These are phyloP conservation scores for Periophthalmodon schlosseri DNA, from an alignment of 2,113 vertebrate species.

Conservation along the genomic window DNA sequence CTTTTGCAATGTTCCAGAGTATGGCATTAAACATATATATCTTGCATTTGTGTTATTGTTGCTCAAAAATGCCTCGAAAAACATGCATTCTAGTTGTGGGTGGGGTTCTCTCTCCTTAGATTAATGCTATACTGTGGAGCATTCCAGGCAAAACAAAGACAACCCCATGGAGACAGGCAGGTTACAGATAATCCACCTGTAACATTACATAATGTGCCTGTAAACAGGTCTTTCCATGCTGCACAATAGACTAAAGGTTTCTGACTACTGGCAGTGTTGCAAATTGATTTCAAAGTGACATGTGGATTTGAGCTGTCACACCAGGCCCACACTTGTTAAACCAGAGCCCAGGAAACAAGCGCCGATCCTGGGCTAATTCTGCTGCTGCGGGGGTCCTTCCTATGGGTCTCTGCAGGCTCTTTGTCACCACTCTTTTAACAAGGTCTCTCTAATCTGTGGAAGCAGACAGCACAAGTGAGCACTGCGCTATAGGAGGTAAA, in stretches of 20 bases:
- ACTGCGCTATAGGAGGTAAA: neutral
- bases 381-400: slow-evolving; percentile 30
- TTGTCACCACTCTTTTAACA: slow-evolving; percentile 30
- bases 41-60: too few relatives aligned
- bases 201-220: too few relatives aligned
- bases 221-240: too few relatives aligned
- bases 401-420: slow-evolving; percentile 38
- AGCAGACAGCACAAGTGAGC: neutral
- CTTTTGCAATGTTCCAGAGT: too few relatives aligned
- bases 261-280: neutral
- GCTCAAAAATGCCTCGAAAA: too few relatives aligned
- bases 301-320: slow-evolving; percentile 21
- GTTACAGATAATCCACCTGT: too few relatives aligned
- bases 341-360: slow-evolving; percentile 14
- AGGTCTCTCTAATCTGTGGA: slow-evolving; percentile 14
- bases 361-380: slow-evolving; percentile 29
- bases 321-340: slow-evolving; percentile 18
- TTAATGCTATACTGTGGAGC: too few relatives aligned
- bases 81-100: too few relatives aligned
- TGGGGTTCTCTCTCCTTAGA: too few relatives aligned
- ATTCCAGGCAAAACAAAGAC: too few relatives aligned
- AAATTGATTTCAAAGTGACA: slow-evolving; percentile 2
- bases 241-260: neutral
- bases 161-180: too few relatives aligned
- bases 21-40: too few relatives aligned